Evolutionary conservation across 1,140 invertebrate genomes (phyloP).

Genomic region (Sitodiplosis mosellana): DNA sequence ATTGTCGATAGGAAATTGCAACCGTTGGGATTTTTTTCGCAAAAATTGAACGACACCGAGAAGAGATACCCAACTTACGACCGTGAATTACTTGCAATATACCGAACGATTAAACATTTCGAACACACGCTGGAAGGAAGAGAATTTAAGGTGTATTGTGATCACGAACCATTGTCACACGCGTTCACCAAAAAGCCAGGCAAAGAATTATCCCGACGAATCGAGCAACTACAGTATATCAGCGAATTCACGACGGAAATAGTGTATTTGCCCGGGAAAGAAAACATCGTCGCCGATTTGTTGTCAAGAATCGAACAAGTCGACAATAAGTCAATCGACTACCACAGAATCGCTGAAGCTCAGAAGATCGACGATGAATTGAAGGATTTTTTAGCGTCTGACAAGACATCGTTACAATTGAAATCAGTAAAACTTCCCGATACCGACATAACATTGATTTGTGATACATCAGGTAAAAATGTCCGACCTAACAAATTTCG

Average conservation of each 20-base stretch:
- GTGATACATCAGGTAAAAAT: constrained; percentile 5
- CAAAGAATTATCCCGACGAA: constrained; percentile 15
- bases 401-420: constrained; percentile 4
- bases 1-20: constrained; percentile 7
- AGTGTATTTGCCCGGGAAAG: constrained; percentile 9
- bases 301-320: constrained; percentile 8
- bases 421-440: constrained; percentile 1
- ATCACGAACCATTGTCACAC: constrained; percentile 18
- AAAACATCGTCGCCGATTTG: constrained; percentile 16
- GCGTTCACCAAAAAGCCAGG: constrained; percentile 14
- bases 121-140: constrained; percentile 15
- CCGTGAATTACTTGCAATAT: constrained; percentile 22
- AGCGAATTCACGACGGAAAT: constrained; percentile 14
- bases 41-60: constrained; percentile 14
- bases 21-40: constrained; percentile 25
- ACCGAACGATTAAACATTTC: constrained; percentile 16
- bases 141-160: constrained; percentile 15
- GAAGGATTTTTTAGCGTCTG: constrained; percentile 12
- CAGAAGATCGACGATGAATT: constrained; percentile 10
- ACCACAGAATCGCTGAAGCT: constrained; percentile 8
- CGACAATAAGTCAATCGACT: constrained; percentile 5
- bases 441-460: constrained; percentile 1
- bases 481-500: constrained; percentile 9
- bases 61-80: constrained; percentile 19
- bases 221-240: constrained; percentile 12